Conservation (phyloP, 2,888 invertebrate species). For the Onchidella celtica region DNA sequence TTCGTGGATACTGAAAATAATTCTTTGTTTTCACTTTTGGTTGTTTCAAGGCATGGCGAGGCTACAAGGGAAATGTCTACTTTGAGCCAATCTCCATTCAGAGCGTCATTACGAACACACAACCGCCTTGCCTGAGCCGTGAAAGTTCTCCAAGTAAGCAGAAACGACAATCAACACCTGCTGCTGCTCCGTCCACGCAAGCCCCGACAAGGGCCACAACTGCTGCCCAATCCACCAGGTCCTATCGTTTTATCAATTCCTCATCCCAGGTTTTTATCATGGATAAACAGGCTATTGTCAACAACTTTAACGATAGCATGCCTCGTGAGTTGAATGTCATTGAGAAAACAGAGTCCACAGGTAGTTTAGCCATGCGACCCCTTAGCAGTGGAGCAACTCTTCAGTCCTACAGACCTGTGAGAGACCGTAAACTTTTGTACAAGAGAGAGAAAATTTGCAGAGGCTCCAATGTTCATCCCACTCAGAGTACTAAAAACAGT, state of each 20-base stretch:
- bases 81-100: conserved; percentile 76
- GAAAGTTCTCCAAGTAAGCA: not conserved
- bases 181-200: not conserved
- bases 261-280: conserved; percentile 54
- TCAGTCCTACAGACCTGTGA: not conserved
- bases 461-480: conserved; percentile 9
- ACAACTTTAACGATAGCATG: conserved; percentile 57
- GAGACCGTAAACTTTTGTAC: not conserved
- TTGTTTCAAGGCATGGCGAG: conserved; percentile 80
- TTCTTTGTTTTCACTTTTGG: too few relatives aligned
- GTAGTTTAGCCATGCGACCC: conserved; percentile 64
- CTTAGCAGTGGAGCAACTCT: not conserved
- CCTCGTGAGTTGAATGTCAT: conserved; percentile 68
- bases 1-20: too few relatives aligned
- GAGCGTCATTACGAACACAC: conserved; percentile 33
- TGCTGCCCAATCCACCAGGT: not conserved
- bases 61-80: conserved; percentile 79
- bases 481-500: not conserved
- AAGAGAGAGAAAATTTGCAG: conserved; percentile 8
- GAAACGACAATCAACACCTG: not conserved
- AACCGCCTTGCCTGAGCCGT: not conserved
- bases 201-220: conserved; percentile 18
- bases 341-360: conserved; percentile 69
- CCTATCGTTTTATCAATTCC: conserved; percentile 12
- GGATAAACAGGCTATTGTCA: conserved; percentile 66